These are phyloP conservation scores for Agonopterix arenella DNA, from an alignment of 2,888 invertebrate species.

Conservation along the genomic window DNA sequence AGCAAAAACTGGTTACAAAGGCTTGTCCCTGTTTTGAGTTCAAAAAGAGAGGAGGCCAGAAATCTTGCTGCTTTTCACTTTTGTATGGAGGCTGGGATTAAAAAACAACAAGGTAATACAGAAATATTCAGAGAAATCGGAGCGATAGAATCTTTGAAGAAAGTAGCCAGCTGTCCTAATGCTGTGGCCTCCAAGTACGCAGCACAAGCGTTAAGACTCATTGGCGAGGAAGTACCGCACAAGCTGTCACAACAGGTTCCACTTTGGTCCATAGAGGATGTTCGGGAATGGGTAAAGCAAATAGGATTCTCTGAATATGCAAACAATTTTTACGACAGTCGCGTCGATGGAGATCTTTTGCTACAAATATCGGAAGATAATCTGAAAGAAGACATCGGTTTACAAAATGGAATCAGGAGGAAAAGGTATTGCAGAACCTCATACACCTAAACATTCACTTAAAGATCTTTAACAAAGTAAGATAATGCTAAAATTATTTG, in stretches of 20 bases:
- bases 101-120: slow-evolving; percentile 93
- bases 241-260: slow-evolving; percentile 99
- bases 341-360: slow-evolving; percentile 97
- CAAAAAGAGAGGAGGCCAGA: slow-evolving; percentile 96
- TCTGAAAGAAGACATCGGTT: slow-evolving; percentile 93
- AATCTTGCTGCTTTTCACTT: slow-evolving; percentile 98
- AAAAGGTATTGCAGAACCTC: slow-evolving; percentile 78
- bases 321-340: slow-evolving; percentile 89
- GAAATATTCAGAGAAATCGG: slow-evolving; percentile 96
- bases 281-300: slow-evolving; percentile 98
- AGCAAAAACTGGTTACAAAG: slow-evolving; percentile 96
- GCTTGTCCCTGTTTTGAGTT: slow-evolving; percentile 94
- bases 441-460: neutral
- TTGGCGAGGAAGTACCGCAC: slow-evolving; percentile 98
- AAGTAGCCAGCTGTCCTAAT: slow-evolving; percentile 97
- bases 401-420: slow-evolving; percentile 94
- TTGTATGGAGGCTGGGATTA: slow-evolving; percentile 99
- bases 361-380: slow-evolving; percentile 95
- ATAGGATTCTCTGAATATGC: slow-evolving; percentile 94
- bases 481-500: neutral
- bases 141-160: slow-evolving; percentile 95
- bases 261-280: slow-evolving; percentile 97
- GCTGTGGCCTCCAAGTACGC: slow-evolving; percentile 98
- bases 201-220: slow-evolving; percentile 91
- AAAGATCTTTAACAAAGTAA: neutral